Evolutionary conservation across 2,888 invertebrate genomes (phyloP).

Genomic region (Brachyptera risi): DNA sequence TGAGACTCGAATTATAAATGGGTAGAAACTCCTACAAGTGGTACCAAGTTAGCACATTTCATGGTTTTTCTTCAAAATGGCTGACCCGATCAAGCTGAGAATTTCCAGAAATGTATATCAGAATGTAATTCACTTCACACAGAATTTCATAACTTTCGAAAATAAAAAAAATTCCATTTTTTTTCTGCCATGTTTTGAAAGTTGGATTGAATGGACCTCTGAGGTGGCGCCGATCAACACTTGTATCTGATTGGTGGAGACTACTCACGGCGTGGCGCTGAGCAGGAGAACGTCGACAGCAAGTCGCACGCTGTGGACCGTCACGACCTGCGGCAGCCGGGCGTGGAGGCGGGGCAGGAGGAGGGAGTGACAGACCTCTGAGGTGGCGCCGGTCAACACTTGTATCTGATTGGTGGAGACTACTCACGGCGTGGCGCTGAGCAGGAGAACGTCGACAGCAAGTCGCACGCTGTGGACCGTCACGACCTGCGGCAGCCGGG

Average conservation of each 20-base stretch:
- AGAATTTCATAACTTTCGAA: neutral
- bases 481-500: constrained; percentile 61
- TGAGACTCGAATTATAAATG: too few relatives aligned
- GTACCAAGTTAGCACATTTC: too few relatives aligned
- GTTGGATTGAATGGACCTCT: neutral
- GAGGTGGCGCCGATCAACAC: too few relatives aligned
- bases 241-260: too few relatives aligned
- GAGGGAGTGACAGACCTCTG: constrained; percentile 72
- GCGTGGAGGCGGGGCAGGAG: constrained; percentile 63
- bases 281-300: constrained; percentile 57
- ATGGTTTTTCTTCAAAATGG: too few relatives aligned
- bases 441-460: constrained; percentile 55
- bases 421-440: constrained; percentile 57
- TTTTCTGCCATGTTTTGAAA: neutral
- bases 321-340: constrained; percentile 63
- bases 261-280: constrained; percentile 56
- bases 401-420: too few relatives aligned
- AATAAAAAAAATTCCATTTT: neutral
- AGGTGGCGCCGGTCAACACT: too few relatives aligned
- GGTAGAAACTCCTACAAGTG: too few relatives aligned
- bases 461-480: constrained; percentile 56
- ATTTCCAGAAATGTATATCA: too few relatives aligned
- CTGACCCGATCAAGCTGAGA: too few relatives aligned
- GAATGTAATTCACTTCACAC: too few relatives aligned
- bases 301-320: constrained; percentile 54